phyloP scores from a whole-genome alignment of 2,888 invertebrate genomes.

The Xestoiulus laeticollis region DNA sequence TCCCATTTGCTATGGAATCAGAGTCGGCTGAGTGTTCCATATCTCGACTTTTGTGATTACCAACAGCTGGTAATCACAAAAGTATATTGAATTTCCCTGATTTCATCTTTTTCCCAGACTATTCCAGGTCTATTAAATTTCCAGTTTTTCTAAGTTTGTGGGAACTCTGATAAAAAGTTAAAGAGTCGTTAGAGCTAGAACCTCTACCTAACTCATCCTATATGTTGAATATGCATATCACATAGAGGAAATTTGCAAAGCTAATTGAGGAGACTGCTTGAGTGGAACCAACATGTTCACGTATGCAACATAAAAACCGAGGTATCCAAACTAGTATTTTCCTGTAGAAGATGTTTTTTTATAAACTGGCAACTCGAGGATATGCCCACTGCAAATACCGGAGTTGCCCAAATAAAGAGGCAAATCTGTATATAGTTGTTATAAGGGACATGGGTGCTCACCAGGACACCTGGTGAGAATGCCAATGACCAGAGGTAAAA shows the following conservation, averaged over 20 bases:
- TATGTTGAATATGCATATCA: neutral
- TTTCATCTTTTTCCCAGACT: too few relatives aligned
- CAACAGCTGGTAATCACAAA: too few relatives aligned
- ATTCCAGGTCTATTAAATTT: too few relatives aligned
- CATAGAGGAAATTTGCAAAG: neutral
- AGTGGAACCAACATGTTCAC: neutral
- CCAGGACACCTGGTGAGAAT: slow-evolving; percentile 29
- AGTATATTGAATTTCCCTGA: too few relatives aligned
- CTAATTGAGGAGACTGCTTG: neutral
- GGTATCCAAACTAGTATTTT: neutral
- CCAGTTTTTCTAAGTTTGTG: too few relatives aligned
- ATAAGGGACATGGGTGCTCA: neutral
- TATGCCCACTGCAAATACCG: neutral
- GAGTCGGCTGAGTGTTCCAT: too few relatives aligned
- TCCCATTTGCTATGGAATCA: too few relatives aligned
- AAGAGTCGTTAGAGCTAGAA: too few relatives aligned
- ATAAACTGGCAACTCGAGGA: neutral
- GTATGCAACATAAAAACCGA: too few relatives aligned
- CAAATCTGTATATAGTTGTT: neutral
- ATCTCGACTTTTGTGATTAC: too few relatives aligned
- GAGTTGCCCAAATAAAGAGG: neutral
- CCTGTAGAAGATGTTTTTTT: neutral
- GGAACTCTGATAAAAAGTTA: too few relatives aligned
- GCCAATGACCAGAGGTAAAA: slow-evolving; percentile 16
- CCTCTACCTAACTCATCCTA: too few relatives aligned